Base-by-base conservation (phyloP, 2,888 invertebrate species). In the Melikaiella ostensackeni region DNA sequence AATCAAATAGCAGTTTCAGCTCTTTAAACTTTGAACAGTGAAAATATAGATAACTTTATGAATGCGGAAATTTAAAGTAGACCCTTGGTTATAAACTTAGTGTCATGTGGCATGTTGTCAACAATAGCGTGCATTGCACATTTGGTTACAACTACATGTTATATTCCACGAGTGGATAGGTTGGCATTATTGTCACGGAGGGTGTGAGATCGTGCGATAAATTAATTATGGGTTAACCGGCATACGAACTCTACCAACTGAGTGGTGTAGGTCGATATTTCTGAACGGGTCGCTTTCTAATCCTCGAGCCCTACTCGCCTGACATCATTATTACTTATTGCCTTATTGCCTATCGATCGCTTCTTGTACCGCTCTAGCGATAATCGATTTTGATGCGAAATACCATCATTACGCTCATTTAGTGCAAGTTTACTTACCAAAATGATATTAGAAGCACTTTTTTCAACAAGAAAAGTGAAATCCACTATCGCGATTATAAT, bases 151-250 rank as follows among this genome's bases (percentile, higher is more conserved):
- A 74, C 55, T 42, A 42, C 46, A 30, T 46, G 70, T 70, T 61
- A 63, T 77, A 73, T 73, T 80, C 55, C 38, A 75, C 78, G 78
- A 78, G 57, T 77, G 78, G 80, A 79, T 82, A 78, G 82, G 75
- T 79, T 77, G 77, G 74, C 80, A 80, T 78, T 80, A 81, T 81
- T 82, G 81, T 81, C 81, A 78, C 78, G 73, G 76, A 77, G 79
- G 78, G 77, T 78, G 79, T 62, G 79, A 82, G 79, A 82, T 78
- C 79, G 79, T 76, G 64, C 81, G 80, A 82, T 82, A 82, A 82
- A 82, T 82, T 86, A 86, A 86, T 86, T 86, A 86, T 82, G 82
- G 83, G 82, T 85, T 85, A 86, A 86, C 84, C 83, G 82, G 84
- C 82, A 84, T 85, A 86, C 84, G 83, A 84, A 84, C 84, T 83